phyloP scores from a whole-genome alignment of 2,797 vertebrate genomes.

The Rhinoraja longicauda region DNA sequence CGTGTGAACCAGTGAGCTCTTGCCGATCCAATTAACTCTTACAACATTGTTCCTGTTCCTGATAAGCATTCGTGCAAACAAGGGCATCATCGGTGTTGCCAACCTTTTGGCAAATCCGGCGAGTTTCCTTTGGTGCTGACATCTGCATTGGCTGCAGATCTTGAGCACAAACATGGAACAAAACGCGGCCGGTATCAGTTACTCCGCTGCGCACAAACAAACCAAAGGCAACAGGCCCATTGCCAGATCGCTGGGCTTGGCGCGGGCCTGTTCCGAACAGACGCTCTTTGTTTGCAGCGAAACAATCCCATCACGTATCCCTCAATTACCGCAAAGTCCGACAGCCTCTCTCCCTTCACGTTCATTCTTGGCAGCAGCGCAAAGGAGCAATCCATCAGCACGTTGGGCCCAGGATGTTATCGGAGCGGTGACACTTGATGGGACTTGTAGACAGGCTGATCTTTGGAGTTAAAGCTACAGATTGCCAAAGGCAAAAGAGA shows the following conservation, averaged over 20 bases:
- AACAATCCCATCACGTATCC: conserved; percentile 25
- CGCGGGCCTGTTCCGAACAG: not conserved
- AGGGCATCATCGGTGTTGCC: not conserved
- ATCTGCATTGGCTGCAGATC: not conserved
- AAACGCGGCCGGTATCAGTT: not conserved
- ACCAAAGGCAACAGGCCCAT: not conserved
- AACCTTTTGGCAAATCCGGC: not conserved
- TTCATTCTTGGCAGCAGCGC: conserved; percentile 1
- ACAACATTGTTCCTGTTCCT: not conserved
- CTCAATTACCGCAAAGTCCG: conserved; percentile 21
- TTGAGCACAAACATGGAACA: not conserved
- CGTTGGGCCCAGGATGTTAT: not conserved
- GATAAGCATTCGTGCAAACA: not conserved
- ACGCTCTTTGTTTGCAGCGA: not conserved
- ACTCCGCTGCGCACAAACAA: not conserved
- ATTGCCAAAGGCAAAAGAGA: conserved; percentile 27
- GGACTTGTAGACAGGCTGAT: conserved; percentile 25
- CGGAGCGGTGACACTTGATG: not conserved
- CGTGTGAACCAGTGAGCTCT: not conserved
- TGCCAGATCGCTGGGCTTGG: not conserved
- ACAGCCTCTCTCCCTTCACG: not conserved
- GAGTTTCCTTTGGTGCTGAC: not conserved
- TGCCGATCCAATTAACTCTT: not conserved
- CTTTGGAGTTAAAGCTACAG: not conserved
- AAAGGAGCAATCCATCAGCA: conserved; percentile 29